Evolutionary conservation across 2,888 invertebrate species (phyloP).

Genomic region (Agonopterix subpropinquella): DNA sequence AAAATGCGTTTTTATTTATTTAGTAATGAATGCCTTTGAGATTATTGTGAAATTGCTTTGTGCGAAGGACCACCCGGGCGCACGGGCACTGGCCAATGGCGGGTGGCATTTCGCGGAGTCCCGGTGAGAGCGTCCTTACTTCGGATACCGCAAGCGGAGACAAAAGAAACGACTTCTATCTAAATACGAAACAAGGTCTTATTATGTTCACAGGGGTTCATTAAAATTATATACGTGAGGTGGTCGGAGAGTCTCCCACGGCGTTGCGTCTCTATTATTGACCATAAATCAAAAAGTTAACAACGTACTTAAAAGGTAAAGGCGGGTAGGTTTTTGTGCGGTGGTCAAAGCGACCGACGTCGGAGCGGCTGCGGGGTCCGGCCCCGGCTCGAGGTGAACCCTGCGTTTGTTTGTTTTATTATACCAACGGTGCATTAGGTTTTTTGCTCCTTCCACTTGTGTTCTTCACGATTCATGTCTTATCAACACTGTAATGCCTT

Average conservation of each 20-base stretch:
- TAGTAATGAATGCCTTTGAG: constrained; percentile 16
- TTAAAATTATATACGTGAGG: constrained; percentile 67
- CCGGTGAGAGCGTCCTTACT: constrained; percentile 13
- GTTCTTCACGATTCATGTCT: constrained; percentile 60
- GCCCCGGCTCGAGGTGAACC: constrained; percentile 43
- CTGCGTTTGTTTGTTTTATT: constrained; percentile 72
- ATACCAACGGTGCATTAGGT: constrained; percentile 69
- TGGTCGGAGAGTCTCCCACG: constrained; percentile 71
- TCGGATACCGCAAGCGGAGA: constrained; percentile 37
- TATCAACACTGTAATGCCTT: constrained; percentile 46
- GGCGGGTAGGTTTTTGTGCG: constrained; percentile 68
- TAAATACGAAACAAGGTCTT: constrained; percentile 51
- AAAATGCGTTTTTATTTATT: constrained; percentile 21
- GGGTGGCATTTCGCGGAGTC: constrained; percentile 26
- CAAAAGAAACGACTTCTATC: constrained; percentile 46
- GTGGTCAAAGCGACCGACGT: constrained; percentile 62
- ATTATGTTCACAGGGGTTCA: constrained; percentile 66
- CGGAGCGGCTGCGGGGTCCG: constrained; percentile 42
- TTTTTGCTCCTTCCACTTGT: constrained; percentile 61
- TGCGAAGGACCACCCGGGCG: constrained; percentile 49
- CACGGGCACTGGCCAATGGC: constrained; percentile 1
- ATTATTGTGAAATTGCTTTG: constrained; percentile 31
- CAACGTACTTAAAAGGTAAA: constrained; percentile 74
- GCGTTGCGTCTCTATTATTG: constrained; percentile 75
- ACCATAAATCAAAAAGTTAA: constrained; percentile 76